These are phyloP conservation scores for Eupristina koningsbergeri DNA, from an alignment of 1,140 invertebrate species.

Conservation along the genomic window DNA sequence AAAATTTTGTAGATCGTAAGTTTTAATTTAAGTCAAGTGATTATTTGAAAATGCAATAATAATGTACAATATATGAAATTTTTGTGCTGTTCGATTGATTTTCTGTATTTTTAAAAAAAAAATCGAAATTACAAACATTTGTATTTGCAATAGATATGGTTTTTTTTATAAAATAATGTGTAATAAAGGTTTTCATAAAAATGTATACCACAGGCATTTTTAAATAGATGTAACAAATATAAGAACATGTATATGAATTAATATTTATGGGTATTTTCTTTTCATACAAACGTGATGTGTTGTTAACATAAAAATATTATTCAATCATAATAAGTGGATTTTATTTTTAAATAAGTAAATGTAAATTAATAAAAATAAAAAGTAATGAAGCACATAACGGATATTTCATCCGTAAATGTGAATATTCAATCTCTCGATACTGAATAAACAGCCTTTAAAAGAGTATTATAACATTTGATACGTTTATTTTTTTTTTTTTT, in stretches of 20 bases:
- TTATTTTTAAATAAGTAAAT: too few species aligned
- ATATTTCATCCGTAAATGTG: neutral
- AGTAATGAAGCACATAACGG: neutral
- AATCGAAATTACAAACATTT: neutral
- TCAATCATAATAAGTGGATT: too few species aligned
- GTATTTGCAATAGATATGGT: neutral
- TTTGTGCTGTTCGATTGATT: neutral
- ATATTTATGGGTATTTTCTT: too few species aligned
- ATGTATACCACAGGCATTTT: neutral
- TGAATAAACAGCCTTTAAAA: neutral
- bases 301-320: too few species aligned
- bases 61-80: neutral
- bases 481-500: too few species aligned
- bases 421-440: neutral
- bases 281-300: neutral
- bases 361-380: neutral
- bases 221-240: neutral
- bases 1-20: conserved; percentile 11
- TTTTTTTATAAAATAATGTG: too few species aligned
- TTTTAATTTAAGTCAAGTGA: conserved; percentile 4
- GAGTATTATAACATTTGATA: neutral
- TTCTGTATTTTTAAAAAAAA: neutral
- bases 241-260: neutral
- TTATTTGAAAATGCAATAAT: neutral
- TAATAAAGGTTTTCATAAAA: too few species aligned